Conservation (phyloP, 2,113 vertebrate species). For the Atlantisia rogersi region DNA sequence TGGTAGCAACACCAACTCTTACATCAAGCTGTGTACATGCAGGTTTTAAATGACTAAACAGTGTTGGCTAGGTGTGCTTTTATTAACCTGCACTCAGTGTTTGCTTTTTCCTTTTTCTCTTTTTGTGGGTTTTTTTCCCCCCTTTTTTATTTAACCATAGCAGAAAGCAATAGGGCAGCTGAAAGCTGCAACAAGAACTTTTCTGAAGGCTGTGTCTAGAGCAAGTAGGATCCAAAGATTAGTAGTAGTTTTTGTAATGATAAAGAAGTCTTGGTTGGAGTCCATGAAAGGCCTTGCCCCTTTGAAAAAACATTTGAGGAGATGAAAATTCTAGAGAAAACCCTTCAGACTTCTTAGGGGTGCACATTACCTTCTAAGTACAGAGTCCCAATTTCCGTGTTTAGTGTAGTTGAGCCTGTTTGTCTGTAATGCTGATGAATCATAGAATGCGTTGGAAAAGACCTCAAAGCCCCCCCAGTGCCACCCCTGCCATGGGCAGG, state of each 20-base stretch:
- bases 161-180: background rate
- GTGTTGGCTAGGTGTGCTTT: background rate
- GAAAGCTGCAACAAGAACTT: background rate
- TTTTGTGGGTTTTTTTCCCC: background rate
- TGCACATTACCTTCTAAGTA: background rate
- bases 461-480: no score
- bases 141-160: background rate
- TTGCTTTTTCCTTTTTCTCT: background rate
- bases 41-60: background rate
- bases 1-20: background rate
- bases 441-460: no score
- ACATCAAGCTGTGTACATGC: background rate
- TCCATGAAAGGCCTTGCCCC: background rate
- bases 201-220: background rate
- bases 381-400: background rate
- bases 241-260: background rate
- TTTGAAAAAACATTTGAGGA: background rate
- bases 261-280: background rate
- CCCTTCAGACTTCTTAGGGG: background rate
- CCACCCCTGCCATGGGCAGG: no score
- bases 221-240: background rate
- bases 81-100: background rate
- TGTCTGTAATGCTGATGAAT: background rate
- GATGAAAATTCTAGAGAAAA: background rate
- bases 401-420: background rate